Conservation (phyloP, 2,888 invertebrate species). For the Conops quadrifasciatus region DNA sequence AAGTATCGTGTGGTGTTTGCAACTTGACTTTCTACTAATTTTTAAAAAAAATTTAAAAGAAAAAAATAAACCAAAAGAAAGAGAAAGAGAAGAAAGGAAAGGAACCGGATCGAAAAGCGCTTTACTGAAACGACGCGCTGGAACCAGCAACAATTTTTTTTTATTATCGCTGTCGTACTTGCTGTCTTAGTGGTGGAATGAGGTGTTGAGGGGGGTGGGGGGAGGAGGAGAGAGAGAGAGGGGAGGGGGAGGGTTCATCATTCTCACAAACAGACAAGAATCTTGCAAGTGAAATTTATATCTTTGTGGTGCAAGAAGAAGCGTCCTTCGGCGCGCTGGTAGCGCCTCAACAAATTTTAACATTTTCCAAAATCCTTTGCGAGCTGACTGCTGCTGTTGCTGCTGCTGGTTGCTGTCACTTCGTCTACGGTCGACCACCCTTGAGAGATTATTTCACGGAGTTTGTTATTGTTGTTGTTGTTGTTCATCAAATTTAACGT, state of each 20-base stretch:
- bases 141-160: slow-evolving; percentile 15
- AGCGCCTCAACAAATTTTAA: too few species aligned
- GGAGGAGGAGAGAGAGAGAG: not conserved
- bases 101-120: not conserved
- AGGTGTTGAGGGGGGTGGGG: not conserved
- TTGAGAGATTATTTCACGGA: slow-evolving; percentile 34
- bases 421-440: not conserved
- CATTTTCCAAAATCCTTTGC: too few species aligned
- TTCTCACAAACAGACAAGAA: too few species aligned
- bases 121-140: not conserved
- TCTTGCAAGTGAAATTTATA: too few species aligned
- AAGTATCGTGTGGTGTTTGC: slow-evolving; percentile 10
- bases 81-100: not conserved
- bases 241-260: not conserved
- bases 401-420: too few species aligned
- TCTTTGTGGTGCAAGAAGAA: too few species aligned
- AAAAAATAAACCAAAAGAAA: not conserved
- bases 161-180: not conserved
- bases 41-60: not conserved
- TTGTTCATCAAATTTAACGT: slow-evolving; percentile 18
- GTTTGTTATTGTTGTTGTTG: slow-evolving; percentile 39
- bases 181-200: not conserved
- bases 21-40: slow-evolving; percentile 10
- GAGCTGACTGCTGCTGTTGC: too few species aligned
- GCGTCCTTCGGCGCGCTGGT: too few species aligned